Percentiles rank a stretch among this genome's conserved stretches.
Conservation (phyloP, 1,140 invertebrate species). For the Galendromus occidentalis region DNA sequence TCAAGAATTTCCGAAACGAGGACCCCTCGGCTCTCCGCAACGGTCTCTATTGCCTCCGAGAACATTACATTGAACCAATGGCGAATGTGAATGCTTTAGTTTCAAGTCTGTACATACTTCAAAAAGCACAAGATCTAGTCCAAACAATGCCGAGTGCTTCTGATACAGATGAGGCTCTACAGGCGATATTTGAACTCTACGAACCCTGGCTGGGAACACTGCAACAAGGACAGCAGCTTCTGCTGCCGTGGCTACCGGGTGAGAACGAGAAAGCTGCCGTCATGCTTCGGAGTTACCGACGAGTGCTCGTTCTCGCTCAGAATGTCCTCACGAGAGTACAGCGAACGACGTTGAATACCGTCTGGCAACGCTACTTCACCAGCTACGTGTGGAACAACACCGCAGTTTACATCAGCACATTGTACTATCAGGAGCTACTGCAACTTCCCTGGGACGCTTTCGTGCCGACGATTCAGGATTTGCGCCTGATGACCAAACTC, state of each 20-base stretch:
- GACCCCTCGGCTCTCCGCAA: neutral
- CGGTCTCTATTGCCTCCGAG: neutral
- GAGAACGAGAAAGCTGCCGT: neutral
- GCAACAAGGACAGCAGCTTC: neutral
- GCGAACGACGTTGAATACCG: neutral
- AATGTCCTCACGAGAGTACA: neutral
- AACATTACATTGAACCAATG: neutral
- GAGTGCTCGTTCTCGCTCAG: neutral
- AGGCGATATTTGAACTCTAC: slow-evolving; percentile 10
- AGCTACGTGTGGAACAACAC: slow-evolving; percentile 3
- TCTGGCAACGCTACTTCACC: slow-evolving; percentile 8
- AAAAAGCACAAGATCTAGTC: neutral
- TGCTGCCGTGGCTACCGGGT: neutral
- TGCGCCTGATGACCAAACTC: neutral
- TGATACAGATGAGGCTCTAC: neutral
- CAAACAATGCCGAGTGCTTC: slow-evolving; percentile 9
- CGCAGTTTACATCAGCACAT: neutral
- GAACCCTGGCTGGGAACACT: slow-evolving; percentile 4
- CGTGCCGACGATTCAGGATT: neutral
- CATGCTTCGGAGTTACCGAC: neutral
- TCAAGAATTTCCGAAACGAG: slow-evolving; percentile 1
- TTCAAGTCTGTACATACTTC: neutral
- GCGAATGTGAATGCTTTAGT: neutral
- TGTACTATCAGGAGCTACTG: neutral
- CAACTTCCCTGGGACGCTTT: slow-evolving; percentile 1